These are phyloP conservation scores for Antheraea assamensis DNA, from an alignment of 2,888 invertebrate species.

Conservation along the genomic window DNA sequence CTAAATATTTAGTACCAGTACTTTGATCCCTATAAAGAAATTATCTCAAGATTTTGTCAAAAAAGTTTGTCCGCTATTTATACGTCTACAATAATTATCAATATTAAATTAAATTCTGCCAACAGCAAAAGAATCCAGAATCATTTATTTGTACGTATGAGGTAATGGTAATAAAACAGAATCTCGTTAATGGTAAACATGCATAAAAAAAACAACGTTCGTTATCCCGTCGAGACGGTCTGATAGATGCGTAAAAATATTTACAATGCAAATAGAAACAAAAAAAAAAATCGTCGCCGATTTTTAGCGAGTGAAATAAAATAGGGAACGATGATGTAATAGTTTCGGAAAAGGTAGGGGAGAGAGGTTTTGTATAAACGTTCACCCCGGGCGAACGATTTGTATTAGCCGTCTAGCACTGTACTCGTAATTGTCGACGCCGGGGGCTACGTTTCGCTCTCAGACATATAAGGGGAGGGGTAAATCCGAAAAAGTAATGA, in stretches of 20 bases:
- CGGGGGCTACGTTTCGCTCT: slow-evolving; percentile 67
- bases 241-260: slow-evolving; percentile 35
- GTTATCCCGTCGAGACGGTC: slow-evolving; percentile 30
- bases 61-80: background rate
- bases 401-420: slow-evolving; percentile 80
- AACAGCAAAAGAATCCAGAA: background rate
- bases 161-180: background rate
- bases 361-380: slow-evolving; percentile 62
- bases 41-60: background rate
- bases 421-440: slow-evolving; percentile 78
- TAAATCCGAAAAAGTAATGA: slow-evolving; percentile 63
- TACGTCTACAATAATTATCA: background rate
- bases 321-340: slow-evolving; percentile 66
- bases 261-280: slow-evolving; percentile 36
- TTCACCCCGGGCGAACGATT: slow-evolving; percentile 74
- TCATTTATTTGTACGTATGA: background rate
- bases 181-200: slow-evolving; percentile 26
- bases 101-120: background rate
- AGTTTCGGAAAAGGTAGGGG: slow-evolving; percentile 59
- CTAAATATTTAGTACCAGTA: background rate
- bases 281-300: slow-evolving; percentile 40
- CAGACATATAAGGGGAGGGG: slow-evolving; percentile 63
- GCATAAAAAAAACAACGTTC: slow-evolving; percentile 31
- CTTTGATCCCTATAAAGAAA: background rate
- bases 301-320: slow-evolving; percentile 49